These are phyloP conservation scores for Uromys caudimaculatus DNA, from an alignment of 2,797 vertebrate genomes.

Conservation along the genomic window DNA sequence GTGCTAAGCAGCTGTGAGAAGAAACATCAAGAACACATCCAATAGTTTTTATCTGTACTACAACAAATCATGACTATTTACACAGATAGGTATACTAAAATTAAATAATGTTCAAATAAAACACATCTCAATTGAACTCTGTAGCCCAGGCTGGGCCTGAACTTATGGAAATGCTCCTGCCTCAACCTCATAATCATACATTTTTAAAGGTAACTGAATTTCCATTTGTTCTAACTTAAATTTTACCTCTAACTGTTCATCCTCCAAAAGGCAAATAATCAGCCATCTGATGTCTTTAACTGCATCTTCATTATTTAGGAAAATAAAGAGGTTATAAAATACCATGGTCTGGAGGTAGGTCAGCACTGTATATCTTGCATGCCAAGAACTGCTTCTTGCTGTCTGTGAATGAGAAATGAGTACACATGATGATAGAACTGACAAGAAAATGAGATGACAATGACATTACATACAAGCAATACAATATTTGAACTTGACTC, in stretches of 20 bases:
- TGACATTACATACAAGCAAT: not conserved
- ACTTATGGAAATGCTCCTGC: not conserved
- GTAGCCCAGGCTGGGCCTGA: not conserved
- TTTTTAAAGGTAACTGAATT: constrained; percentile 53
- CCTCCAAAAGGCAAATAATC: constrained; percentile 94
- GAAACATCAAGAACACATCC: not conserved
- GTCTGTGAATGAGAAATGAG: constrained; percentile 89
- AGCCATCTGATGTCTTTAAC: constrained; percentile 92
- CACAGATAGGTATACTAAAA: not conserved
- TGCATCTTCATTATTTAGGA: constrained; percentile 93
- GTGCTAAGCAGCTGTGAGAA: not conserved
- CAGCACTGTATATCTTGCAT: constrained; percentile 96
- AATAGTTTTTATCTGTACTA: not conserved
- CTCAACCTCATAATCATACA: not conserved
- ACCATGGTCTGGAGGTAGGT: constrained; percentile 99
- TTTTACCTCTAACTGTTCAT: constrained; percentile 97
- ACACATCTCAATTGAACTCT: not conserved
- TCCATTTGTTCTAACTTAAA: not conserved
- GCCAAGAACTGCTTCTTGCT: constrained; percentile 97
- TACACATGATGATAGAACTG: not conserved
- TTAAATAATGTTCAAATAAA: not conserved
- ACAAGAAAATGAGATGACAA: not conserved
- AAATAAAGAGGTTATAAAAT: constrained; percentile 99
- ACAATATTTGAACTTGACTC: not conserved
- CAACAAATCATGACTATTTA: not conserved